Base-by-base conservation (phyloP, 1,140 invertebrate genomes). In the Drosophila equinoxialis region DNA sequence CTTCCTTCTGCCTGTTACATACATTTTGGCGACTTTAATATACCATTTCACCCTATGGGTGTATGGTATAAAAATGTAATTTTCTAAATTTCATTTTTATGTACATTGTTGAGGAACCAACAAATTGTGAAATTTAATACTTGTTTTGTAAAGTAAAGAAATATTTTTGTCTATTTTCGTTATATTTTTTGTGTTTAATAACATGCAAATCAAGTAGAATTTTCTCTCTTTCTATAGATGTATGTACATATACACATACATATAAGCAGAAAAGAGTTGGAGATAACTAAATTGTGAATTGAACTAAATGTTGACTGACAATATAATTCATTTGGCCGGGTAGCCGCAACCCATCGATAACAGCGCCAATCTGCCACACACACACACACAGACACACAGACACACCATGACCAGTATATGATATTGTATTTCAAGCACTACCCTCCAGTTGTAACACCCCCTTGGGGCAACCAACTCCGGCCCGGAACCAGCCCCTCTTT, bases 301-400 rank as follows among this genome's bases (percentile, higher is more conserved):
- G 17, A 23, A 23, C 17, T 51, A 51, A 51, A 51, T 23, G 45
- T 51, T 51, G 45, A 8, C 45, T 23, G 45, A 51, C 17, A 14
- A 51, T 51, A 23, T 23, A 51, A 51, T 51, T 51, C 45, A 51
- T 51, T 51, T 51, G 17, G 17, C 17, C 42, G n/a, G 41, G 13
- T 13, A 48, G 42, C 17, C 7, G 35, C 35, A 48, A 23, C 17
- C 45, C 45, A 51, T 48, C 45, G 45, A 48, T 48, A 48, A 48
- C 45, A 48, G 45, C 17, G 14, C 45, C 45, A 48, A 48, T 48
- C 45, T 48, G 45, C 45, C 45, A 51, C 45, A 51, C 17, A 51
- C 17, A 51, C 45, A 51, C 39, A 17, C 17, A 17, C 17, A 17
- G 0, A 17, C 17, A 17, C 17, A 1, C 35, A 39, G 2, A 8